phyloP scores from a whole-genome alignment of 2,888 invertebrate genomes.

The Gymnoscelis rufifasciata region DNA sequence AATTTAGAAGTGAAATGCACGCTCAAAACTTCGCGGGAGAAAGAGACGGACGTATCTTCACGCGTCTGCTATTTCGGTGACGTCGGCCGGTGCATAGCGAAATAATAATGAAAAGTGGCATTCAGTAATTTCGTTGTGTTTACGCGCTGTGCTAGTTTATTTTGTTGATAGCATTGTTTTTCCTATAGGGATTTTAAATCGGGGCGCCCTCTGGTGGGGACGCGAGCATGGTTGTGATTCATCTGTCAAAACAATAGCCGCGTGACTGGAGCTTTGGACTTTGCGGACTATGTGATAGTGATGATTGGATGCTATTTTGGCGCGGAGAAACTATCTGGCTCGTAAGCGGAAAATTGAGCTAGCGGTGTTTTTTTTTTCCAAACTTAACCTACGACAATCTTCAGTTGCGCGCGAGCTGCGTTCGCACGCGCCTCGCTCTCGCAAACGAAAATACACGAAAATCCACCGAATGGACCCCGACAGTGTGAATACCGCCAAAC shows the following conservation, averaged over 20 bases:
- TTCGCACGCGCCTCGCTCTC: slow-evolving; percentile 60
- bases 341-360: slow-evolving; percentile 68
- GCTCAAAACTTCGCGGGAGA: slow-evolving; percentile 49
- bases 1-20: slow-evolving; percentile 59
- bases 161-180: slow-evolving; percentile 55
- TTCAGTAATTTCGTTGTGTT: slow-evolving; percentile 77
- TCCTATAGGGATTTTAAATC: slow-evolving; percentile 31
- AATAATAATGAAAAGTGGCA: slow-evolving; percentile 78
- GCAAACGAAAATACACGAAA: slow-evolving; percentile 55
- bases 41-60: slow-evolving; percentile 56
- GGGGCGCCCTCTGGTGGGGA: slow-evolving; percentile 55
- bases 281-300: slow-evolving; percentile 34
- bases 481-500: slow-evolving; percentile 45
- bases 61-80: slow-evolving; percentile 66
- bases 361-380: slow-evolving; percentile 68
- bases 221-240: slow-evolving; percentile 49
- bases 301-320: slow-evolving; percentile 48
- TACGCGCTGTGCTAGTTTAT: slow-evolving; percentile 76
- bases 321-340: slow-evolving; percentile 51
- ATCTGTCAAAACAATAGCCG: slow-evolving; percentile 66
- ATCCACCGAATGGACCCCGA: slow-evolving; percentile 58
- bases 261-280: slow-evolving; percentile 35
- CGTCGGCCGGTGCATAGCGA: slow-evolving; percentile 74
- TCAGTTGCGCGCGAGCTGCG: slow-evolving; percentile 75
- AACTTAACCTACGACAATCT: slow-evolving; percentile 75